A percentile compares a stretch with the other conserved stretches of the same genome.
Conservation (phyloP, 2,113 vertebrate genomes). For the Oxyruncus cristatus region DNA sequence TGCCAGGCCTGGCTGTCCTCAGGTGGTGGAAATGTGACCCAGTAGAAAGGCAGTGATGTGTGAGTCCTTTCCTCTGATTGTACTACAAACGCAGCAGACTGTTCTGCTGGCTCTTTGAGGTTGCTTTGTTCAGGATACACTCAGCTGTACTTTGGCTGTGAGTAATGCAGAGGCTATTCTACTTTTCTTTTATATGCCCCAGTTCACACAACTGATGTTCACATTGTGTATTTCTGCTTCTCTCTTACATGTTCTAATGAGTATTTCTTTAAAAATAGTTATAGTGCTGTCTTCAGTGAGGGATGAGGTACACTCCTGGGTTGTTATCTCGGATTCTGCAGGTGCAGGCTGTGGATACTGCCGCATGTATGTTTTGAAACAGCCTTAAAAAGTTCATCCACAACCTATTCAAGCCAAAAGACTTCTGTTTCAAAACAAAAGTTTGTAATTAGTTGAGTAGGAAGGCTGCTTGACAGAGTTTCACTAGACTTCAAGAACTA, state of each 20-base stretch:
- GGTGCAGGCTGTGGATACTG: background rate
- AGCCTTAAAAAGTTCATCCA: background rate
- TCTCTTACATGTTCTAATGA: background rate
- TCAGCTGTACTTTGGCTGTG: background rate
- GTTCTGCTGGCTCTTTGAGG: background rate
- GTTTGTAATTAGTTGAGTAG: background rate
- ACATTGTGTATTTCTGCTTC: background rate
- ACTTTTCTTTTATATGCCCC: background rate
- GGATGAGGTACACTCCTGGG: background rate
- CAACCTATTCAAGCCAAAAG: background rate
- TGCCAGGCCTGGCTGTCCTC: background rate
- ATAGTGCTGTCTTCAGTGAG: background rate
- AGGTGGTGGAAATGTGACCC: background rate
- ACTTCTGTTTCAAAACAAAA: background rate
- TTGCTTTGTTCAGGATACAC: background rate
- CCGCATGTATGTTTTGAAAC: background rate
- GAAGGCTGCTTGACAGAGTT: background rate
- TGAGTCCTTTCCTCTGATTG: slow-evolving; percentile 12
- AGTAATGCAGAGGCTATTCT: slow-evolving; percentile 26
- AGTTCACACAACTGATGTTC: background rate
- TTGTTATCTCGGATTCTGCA: background rate
- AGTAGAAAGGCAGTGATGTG: background rate
- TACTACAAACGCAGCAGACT: fast-evolving
- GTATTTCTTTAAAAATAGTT: background rate
- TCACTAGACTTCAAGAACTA: background rate